Percentiles rank a stretch among this genome's conserved stretches.
phyloP scores from a whole-genome alignment of 2,797 vertebrate genomes.

The Megaceryle alcyon region DNA sequence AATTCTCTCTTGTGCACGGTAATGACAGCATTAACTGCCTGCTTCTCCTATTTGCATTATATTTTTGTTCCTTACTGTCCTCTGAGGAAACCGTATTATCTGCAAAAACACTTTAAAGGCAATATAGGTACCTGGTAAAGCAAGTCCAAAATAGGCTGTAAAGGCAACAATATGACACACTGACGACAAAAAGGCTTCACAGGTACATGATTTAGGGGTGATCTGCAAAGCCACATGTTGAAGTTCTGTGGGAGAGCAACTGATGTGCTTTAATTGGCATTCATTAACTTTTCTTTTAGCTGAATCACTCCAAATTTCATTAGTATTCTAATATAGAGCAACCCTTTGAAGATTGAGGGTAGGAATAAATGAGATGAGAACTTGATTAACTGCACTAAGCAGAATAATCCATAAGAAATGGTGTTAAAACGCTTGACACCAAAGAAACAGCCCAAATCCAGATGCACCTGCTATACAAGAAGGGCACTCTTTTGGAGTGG shows the following conservation, averaged over 20 bases:
- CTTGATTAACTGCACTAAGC: neutral
- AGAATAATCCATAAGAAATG: neutral
- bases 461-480: conserved; percentile 30
- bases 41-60: neutral
- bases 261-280: conserved; percentile 14
- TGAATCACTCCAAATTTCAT: conserved; percentile 23
- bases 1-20: neutral
- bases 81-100: neutral
- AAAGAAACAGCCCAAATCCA: conserved; percentile 7
- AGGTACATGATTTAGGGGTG: neutral
- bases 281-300: conserved; percentile 24
- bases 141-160: neutral
- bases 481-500: neutral
- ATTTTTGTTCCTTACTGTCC: neutral
- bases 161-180: neutral
- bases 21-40: neutral
- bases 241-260: neutral
- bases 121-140: neutral
- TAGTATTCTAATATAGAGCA: neutral
- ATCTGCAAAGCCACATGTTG: neutral
- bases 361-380: neutral
- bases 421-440: neutral
- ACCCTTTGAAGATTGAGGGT: neutral
- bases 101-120: neutral
- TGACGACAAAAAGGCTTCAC: neutral